phyloP scores from a whole-genome alignment of 2,113 vertebrate genomes.

The Entelurus aequoreus region DNA sequence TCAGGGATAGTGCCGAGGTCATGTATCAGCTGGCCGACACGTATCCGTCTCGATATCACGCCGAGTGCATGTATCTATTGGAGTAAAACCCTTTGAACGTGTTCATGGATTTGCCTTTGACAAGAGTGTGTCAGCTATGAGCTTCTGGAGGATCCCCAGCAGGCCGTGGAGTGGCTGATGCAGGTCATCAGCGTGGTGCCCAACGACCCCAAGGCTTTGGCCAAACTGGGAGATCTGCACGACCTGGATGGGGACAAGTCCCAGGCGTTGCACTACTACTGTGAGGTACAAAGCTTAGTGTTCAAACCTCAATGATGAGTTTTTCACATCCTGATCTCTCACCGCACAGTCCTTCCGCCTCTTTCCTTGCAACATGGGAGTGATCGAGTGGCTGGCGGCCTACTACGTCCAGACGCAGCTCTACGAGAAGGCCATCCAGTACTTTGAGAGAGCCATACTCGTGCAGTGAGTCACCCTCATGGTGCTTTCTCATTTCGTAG shows the following conservation, averaged over 20 bases:
- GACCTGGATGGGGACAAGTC: slow-evolving; percentile 90
- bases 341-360: slow-evolving; percentile 86
- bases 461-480: slow-evolving; percentile 86
- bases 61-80: neutral
- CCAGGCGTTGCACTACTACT: slow-evolving; percentile 92
- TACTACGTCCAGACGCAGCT: slow-evolving; percentile 96
- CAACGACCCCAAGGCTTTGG: slow-evolving; percentile 82
- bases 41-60: slow-evolving; percentile 76
- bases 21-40: slow-evolving; percentile 87
- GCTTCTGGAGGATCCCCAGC: slow-evolving; percentile 82
- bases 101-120: slow-evolving; percentile 67
- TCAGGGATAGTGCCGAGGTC: slow-evolving; percentile 86
- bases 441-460: slow-evolving; percentile 94
- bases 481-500: too few species aligned
- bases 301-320: neutral
- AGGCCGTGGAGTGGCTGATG: slow-evolving; percentile 92
- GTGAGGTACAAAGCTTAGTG: slow-evolving; percentile 70
- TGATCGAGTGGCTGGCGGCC: slow-evolving; percentile 94
- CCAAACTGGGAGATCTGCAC: slow-evolving; percentile 87
- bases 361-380: slow-evolving; percentile 92
- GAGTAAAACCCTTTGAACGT: too few species aligned
- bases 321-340: slow-evolving; percentile 7
- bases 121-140: slow-evolving; percentile 76
- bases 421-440: slow-evolving; percentile 97
- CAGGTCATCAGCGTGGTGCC: slow-evolving; percentile 87